Base-by-base conservation (phyloP, 2,888 invertebrate species). In the Stratiomys singularior region DNA sequence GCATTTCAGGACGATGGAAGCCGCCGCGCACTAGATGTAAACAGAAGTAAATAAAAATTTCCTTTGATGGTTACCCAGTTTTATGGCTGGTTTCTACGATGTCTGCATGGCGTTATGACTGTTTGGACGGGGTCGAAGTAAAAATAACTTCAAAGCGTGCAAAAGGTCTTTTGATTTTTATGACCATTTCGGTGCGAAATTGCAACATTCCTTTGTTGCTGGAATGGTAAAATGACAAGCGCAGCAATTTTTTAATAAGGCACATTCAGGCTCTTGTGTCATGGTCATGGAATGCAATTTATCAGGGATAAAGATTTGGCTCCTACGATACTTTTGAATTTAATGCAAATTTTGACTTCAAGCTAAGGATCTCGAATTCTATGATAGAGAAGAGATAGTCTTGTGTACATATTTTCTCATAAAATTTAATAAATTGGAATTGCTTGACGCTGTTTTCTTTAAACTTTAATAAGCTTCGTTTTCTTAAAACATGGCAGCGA, bases 1-100 rank as follows among this genome's bases (percentile, higher is more conserved):
- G 27, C 71, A 37, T 66, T 66, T 44, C 66, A 52, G 66, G 66
- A 21, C 21, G 37, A 66, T 66, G 37, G 37, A 66, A 37, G n/a
- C 37, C 66, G 37, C 66, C 66, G 7, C 30, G 37, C 15, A 18
- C 52, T 5, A 52, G 52, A 52, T 52, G 52, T 52, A 52, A 18
- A 52, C 52, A 18, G 15, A 52, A 52, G 52, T 5, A 15, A 18
- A 52, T 52, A 13, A 52, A 9, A 52, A 52, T 52, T 52, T 52
- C 15, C 4, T 13, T 13, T 13, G n/a, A 4, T 52, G 52, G 7
- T 18, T 52, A 4, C 52, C 3, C n/a, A n/a, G 52, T 52, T 52
- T 52, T 52, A 52, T 18, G 52, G 15, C 7, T 52, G 15, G 3
- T 52, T 37, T 37, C 37, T 3, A 3, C 3, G 37, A 37, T 5